A percentile compares a stretch with the other conserved stretches of the same genome.
Evolutionary conservation across 1,140 invertebrate species (phyloP).

Genomic region (Drosophila oshimai): DNA sequence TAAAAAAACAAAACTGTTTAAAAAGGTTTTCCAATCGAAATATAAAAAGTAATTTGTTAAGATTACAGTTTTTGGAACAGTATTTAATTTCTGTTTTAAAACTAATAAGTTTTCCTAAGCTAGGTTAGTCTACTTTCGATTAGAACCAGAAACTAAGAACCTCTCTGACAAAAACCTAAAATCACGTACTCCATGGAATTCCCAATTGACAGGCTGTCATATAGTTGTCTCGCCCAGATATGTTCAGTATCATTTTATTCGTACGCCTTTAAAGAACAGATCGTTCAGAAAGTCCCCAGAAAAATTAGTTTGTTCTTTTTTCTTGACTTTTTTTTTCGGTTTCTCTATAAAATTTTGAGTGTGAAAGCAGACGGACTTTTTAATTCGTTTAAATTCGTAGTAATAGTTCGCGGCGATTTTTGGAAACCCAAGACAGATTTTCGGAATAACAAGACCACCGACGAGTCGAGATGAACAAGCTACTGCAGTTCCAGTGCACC

Average conservation of each 20-base stretch:
- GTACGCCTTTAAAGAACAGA: conserved; percentile 28
- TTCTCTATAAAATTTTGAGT: background rate
- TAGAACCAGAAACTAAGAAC: no score
- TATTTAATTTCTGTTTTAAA: no score
- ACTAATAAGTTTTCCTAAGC: no score
- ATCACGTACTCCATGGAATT: conserved; percentile 15
- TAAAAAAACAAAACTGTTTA: no score
- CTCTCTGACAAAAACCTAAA: background rate
- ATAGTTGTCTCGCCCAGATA: no score
- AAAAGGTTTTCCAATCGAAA: no score
- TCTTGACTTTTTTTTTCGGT: conserved; percentile 3
- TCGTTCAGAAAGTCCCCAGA: conserved; percentile 19
- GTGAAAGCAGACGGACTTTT: conserved; percentile 12
- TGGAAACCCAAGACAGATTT: background rate
- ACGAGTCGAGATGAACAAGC: background rate
- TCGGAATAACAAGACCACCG: background rate
- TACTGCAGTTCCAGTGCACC: background rate
- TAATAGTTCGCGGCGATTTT: background rate
- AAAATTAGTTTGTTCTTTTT: conserved; percentile 3
- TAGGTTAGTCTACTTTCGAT: no score
- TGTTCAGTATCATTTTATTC: conserved; percentile 16
- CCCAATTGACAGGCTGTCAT: background rate
- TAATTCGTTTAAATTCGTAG: background rate
- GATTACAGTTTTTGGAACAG: no score
- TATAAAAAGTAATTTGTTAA: no score